Evolutionary conservation across 2,888 invertebrate genomes (phyloP).

Genomic region (Ischnura elegans): DNA sequence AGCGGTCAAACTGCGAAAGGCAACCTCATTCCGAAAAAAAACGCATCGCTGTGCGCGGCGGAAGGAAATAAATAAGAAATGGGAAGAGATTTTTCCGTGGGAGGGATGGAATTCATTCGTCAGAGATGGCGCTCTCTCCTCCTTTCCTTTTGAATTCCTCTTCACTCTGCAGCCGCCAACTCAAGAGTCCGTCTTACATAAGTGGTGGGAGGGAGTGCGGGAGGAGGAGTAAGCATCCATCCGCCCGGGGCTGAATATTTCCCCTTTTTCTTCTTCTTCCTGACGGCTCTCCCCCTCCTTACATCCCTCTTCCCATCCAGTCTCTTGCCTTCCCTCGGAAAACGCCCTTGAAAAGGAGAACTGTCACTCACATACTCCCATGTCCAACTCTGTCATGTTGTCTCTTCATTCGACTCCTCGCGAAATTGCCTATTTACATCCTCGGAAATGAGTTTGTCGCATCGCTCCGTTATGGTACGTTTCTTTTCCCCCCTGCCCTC

Average conservation of each 20-base stretch:
- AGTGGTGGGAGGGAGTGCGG: too few relatives aligned
- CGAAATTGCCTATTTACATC: slow-evolving; percentile 54
- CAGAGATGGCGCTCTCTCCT: not conserved
- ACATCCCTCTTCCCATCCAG: not conserved
- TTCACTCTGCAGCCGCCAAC: too few relatives aligned
- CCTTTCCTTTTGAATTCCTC: not conserved
- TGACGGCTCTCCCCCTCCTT: too few relatives aligned
- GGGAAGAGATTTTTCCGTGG: not conserved
- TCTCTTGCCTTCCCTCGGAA: not conserved
- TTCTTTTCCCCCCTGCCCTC: too few relatives aligned
- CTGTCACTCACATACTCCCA: slow-evolving; percentile 35
- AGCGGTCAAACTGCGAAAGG: slow-evolving; percentile 31
- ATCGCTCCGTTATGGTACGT: not conserved
- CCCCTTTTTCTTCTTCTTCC: not conserved
- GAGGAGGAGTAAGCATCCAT: not conserved
- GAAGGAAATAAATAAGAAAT: slow-evolving; percentile 16
- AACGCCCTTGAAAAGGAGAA: slow-evolving; percentile 43
- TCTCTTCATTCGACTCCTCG: not conserved
- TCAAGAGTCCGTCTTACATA: not conserved
- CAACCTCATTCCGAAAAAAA: not conserved
- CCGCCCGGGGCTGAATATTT: not conserved
- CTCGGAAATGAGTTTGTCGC: slow-evolving; percentile 51
- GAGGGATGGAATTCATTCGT: not conserved
- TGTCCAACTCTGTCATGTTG: slow-evolving; percentile 37
- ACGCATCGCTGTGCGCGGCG: not conserved